Evolutionary conservation across 2,888 invertebrate genomes (phyloP), one percentile per base, ranked within the genome.

Genomic region (Euplexia lucipara): DNA sequence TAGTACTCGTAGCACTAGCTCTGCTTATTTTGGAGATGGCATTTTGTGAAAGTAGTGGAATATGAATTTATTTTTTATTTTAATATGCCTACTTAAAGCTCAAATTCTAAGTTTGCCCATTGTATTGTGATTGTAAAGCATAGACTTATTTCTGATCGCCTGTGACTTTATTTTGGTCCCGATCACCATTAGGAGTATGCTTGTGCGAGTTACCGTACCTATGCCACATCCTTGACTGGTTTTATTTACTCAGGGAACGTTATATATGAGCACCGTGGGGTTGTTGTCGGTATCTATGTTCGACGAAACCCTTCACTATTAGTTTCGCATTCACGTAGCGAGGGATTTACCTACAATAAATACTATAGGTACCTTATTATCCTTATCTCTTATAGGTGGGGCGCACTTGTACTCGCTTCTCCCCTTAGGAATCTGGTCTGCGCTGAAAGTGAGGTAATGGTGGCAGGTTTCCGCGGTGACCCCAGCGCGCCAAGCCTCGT

Each of bases 391-490:
- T 65, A 97, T 97, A 0, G 97, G 97, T 3, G 97, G 97, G 62
- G 96, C 96, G 72, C 97, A 97, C 84, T 97, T 97, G 82, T 95
- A 97, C 85, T 97, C 96, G 34, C 97, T 97, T 26, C 92, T 96
- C 4, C 95, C 96, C 37, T 95, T 92, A 5, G 96, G 96, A 34
- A 97, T 95, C 58, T 96, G 92, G 78, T 97, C 97, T 0, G 97
- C 95, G 45, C 94, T 92, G 34, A 97, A 90, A 0, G 96, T 94
- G 30, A 97, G 90, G 86, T 97, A 97, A 86, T 97, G 97, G 77
- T 97, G 96, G 84, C 97, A 97, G 1, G 97, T 97, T 88, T 97
- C 97, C 0, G 96, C 97, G 0, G 97, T 97, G 64, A 97, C 90
- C 0, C 95, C 96, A 0, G 93, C 95, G 5, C 96, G 96, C 83